phyloP scores from a whole-genome alignment of 2,797 vertebrate species.

The Syndactyla subalaris region DNA sequence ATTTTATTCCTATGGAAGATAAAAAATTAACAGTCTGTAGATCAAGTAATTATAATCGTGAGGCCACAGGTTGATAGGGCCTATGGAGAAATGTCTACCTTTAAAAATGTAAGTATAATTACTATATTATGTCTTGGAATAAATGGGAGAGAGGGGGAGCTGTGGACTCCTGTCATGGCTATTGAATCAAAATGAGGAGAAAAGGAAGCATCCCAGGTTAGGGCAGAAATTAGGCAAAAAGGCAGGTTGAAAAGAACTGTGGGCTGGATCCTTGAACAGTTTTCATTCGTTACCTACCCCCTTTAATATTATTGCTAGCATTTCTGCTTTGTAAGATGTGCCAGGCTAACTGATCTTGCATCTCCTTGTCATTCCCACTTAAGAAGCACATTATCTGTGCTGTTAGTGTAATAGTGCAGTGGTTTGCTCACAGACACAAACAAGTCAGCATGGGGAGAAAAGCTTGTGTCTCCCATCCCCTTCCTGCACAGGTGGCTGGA shows the following conservation, averaged over 20 bases:
- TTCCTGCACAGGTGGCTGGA: neutral
- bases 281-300: neutral
- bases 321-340: neutral
- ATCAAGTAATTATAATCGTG: slow-evolving; percentile 60
- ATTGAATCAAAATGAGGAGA: neutral
- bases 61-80: slow-evolving; percentile 64
- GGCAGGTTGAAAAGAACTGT: neutral
- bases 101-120: slow-evolving; percentile 70
- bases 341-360: neutral
- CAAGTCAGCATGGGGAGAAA: neutral
- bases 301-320: neutral
- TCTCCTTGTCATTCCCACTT: neutral
- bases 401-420: neutral
- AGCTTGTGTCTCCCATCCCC: neutral
- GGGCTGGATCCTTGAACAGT: neutral
- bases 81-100: slow-evolving; percentile 68
- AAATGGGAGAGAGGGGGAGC: slow-evolving; percentile 39
- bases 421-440: neutral
- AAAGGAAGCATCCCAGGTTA: neutral
- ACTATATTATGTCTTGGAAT: slow-evolving; percentile 42
- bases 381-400: neutral
- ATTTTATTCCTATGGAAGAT: slow-evolving; percentile 53
- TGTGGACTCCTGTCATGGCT: neutral
- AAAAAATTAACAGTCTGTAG: slow-evolving; percentile 60
- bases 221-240: neutral